Conservation (phyloP, 1,140 invertebrate genomes). For the Mesaphorura yosii region DNA sequence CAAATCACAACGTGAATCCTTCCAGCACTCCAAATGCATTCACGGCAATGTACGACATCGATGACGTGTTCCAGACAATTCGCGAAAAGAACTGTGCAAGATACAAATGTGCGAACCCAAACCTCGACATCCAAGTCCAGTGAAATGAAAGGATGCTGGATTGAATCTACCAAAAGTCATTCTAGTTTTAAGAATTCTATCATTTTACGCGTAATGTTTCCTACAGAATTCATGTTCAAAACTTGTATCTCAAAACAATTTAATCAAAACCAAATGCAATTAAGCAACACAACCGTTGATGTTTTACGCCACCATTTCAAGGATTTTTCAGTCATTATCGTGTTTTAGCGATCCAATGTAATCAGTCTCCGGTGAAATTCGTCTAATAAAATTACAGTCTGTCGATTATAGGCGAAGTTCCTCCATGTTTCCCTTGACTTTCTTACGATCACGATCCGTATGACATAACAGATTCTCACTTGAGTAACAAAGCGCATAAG, state of each 20-base stretch:
- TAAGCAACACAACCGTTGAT: background rate
- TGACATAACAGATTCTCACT: too few species aligned
- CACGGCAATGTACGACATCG: conserved; percentile 24
- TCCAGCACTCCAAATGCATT: conserved; percentile 25
- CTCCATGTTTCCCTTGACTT: too few species aligned
- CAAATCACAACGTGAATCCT: background rate
- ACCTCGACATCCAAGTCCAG: conserved; percentile 24
- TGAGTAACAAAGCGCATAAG: too few species aligned
- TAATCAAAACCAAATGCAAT: background rate
- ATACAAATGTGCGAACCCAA: conserved; percentile 23
- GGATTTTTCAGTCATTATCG: background rate
- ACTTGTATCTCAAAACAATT: background rate
- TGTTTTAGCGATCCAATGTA: background rate
- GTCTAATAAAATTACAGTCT: too few species aligned
- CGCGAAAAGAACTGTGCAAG: conserved; percentile 10
- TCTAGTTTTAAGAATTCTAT: background rate
- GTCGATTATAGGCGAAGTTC: too few species aligned
- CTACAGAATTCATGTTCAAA: background rate
- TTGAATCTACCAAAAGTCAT: background rate
- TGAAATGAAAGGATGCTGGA: background rate
- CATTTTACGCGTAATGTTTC: background rate
- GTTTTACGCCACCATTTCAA: background rate
- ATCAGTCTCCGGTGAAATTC: background rate
- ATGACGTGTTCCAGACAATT: conserved; percentile 26
- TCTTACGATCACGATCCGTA: too few species aligned